These are phyloP conservation scores for Platyura marginata DNA, from an alignment of 1,140 invertebrate species.

Conservation along the genomic window DNA sequence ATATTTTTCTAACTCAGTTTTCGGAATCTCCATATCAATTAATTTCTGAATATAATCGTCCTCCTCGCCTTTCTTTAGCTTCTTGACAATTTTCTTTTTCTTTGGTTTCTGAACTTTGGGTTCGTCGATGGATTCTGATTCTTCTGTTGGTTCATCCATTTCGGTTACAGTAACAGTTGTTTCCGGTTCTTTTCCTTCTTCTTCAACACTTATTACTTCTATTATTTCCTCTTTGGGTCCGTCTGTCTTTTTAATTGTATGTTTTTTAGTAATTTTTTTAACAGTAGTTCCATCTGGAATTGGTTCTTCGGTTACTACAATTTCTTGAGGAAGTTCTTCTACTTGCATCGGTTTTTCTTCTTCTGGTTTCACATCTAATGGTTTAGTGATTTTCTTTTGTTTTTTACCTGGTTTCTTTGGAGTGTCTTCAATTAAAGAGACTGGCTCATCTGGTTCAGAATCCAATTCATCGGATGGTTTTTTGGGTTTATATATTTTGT, in stretches of 20 bases:
- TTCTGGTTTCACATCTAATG: neutral
- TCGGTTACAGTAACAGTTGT: slow-evolving; percentile 8
- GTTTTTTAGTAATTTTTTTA: slow-evolving; percentile 10
- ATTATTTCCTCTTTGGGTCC: slow-evolving; percentile 9
- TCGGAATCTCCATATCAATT: slow-evolving; percentile 19
- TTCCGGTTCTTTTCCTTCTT: slow-evolving; percentile 5
- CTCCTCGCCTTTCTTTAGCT: slow-evolving; percentile 16
- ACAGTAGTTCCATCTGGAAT: slow-evolving; percentile 9
- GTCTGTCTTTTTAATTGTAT: slow-evolving; percentile 13
- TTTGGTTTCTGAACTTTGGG: slow-evolving; percentile 13
- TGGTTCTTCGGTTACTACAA: slow-evolving; percentile 18
- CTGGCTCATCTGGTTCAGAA: slow-evolving; percentile 4
- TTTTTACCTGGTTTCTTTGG: slow-evolving; percentile 1
- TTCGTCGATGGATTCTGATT: slow-evolving; percentile 15
- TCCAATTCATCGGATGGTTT: neutral
- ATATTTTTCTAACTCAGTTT: slow-evolving; percentile 20
- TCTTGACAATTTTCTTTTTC: slow-evolving; percentile 15
- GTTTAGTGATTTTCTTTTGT: slow-evolving; percentile 9
- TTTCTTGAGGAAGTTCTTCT: slow-evolving; percentile 13
- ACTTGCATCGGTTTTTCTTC: slow-evolving; percentile 5
- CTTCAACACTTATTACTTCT: slow-evolving; percentile 10
- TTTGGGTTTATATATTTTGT: neutral
- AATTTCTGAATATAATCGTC: slow-evolving; percentile 19
- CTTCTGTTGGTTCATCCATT: slow-evolving; percentile 11
- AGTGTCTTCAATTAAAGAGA: slow-evolving; percentile 6